A percentile compares a stretch with the other conserved stretches of the same genome.
These are phyloP conservation scores for Drosophila meridiana DNA, from an alignment of 2,888 invertebrate species.

Conservation along the genomic window DNA sequence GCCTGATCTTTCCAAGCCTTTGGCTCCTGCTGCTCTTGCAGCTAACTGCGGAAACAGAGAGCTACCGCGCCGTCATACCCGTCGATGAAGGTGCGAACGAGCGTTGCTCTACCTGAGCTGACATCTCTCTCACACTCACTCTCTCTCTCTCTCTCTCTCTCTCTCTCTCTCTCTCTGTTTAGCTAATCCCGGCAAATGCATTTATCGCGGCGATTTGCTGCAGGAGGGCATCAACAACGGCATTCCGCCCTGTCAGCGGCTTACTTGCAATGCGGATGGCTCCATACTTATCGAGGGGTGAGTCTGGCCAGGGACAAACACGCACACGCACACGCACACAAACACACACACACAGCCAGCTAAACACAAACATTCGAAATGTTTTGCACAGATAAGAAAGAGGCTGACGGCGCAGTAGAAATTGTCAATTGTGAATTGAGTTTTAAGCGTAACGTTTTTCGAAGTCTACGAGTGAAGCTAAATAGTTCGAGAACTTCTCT, in stretches of 20 bases:
- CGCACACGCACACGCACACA: background rate
- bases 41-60: constrained; percentile 42
- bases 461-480: constrained; percentile 27
- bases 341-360: background rate
- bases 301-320: constrained; percentile 52
- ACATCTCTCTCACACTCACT: background rate
- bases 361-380: constrained; percentile 39
- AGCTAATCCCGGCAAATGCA: constrained; percentile 77
- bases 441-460: background rate
- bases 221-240: constrained; percentile 76
- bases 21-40: constrained; percentile 37
- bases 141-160: background rate
- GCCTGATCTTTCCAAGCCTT: constrained; percentile 27
- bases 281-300: constrained; percentile 83
- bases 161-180: background rate
- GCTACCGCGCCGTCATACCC: constrained; percentile 72
- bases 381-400: constrained; percentile 49
- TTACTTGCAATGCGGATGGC: constrained; percentile 81
- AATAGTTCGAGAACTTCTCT: constrained; percentile 4
- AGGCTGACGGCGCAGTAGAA: constrained; percentile 3
- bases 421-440: constrained; percentile 14
- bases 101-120: background rate
- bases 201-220: constrained; percentile 80
- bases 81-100: constrained; percentile 70
- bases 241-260: constrained; percentile 80